Evolutionary conservation across 2,888 invertebrate genomes (phyloP).

Genomic region (Apodemia hepburni): DNA sequence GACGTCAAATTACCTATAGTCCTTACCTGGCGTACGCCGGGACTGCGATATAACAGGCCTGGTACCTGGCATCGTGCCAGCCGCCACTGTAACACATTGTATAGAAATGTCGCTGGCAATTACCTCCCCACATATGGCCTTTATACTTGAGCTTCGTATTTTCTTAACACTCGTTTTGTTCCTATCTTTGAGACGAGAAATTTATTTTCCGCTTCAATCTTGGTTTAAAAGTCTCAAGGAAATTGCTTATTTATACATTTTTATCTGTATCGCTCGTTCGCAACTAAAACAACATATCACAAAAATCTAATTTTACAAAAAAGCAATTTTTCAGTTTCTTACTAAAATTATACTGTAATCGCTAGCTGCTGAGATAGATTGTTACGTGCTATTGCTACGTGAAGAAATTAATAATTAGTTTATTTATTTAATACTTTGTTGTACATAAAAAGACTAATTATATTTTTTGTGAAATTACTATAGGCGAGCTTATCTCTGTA

Average conservation of each 20-base stretch:
- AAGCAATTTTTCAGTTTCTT: no score
- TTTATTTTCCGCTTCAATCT: neutral
- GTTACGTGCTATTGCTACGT: no score
- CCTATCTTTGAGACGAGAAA: conserved; percentile 17
- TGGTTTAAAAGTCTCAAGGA: neutral
- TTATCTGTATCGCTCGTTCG: no score
- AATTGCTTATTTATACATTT: neutral
- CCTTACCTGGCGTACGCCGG: neutral
- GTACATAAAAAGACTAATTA: no score
- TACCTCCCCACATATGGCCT: conserved; percentile 6
- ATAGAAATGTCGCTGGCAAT: conserved; percentile 13
- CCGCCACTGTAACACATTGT: conserved; percentile 14
- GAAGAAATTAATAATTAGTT: no score
- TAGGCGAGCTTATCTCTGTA: no score
- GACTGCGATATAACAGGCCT: neutral
- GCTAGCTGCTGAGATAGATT: no score
- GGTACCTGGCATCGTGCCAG: neutral
- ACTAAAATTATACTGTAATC: no score
- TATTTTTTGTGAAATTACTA: no score
- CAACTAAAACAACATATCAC: no score
- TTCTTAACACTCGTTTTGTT: conserved; percentile 15
- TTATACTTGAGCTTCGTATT: neutral
- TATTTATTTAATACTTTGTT: no score
- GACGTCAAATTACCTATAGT: neutral
- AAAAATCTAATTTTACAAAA: no score